Evolutionary conservation across 1,140 invertebrate genomes (phyloP), one percentile per base, ranked within the genome.

Genomic region (Calephelis nemesis): DNA sequence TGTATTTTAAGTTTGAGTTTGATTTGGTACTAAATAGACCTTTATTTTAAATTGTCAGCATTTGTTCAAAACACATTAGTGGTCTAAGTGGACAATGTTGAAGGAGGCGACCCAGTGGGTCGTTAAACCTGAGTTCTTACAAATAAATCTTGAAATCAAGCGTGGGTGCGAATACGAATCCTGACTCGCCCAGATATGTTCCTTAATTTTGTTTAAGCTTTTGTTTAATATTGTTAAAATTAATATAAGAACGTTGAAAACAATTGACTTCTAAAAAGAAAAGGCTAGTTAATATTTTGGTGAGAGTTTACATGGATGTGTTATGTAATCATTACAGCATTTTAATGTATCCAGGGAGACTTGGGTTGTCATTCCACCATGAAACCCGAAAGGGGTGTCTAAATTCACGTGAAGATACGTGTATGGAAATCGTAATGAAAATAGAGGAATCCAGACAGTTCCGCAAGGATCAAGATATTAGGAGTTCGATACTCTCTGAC

Each of bases 111-210:
- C 49, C 64, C 54, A 40, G 54, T 64, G 52, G 70, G 70, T 72
- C 70, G 63, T 69, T 72, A 72, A 72, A 72, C 70, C 47, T 65
- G 47, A 52, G 70, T 62, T 47, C 67, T 65, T 72, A 68, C 52
- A 68, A 72, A 72, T 72, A 72, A 65, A 71, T 72, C 70, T 72
- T 62, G 67, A 72, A 52, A 71, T 71, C 62, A 71, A 66, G 70
- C 70, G 70, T 72, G 67, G 70, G 70, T 69, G 70, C 54, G 19
- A 58, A 58, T 58, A 58, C 54, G 54, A 58, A 58, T 58, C 54
- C 39, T 30, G 54, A 40, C 19, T 40, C 7, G 30, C 54, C 30
- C 11, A 40, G 54, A 40, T 58, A 40, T 58, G 39, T 58, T 58
- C 54, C 54, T 39, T 58, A 39, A 30, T 54, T 54, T 19, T 54